These are phyloP conservation scores for Cyanoderma ruficeps DNA, from an alignment of 2,113 vertebrate species.

Conservation along the genomic window DNA sequence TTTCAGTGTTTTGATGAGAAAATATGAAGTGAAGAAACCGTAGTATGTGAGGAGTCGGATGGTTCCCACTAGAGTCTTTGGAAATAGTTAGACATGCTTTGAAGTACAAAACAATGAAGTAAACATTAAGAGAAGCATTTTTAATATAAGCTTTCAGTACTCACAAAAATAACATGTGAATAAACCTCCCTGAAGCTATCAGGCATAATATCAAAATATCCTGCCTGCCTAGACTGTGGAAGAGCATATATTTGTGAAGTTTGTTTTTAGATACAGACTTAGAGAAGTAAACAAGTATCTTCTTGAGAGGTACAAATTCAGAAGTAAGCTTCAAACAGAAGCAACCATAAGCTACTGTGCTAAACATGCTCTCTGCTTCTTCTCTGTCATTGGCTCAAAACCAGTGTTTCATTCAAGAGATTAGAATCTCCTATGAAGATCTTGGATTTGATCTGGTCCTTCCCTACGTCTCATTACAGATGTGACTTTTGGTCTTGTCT, in stretches of 20 bases:
- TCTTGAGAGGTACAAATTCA: neutral
- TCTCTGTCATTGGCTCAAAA: neutral
- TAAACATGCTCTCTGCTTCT: neutral
- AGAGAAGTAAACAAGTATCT: neutral
- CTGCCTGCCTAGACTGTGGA: neutral
- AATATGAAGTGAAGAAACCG: neutral
- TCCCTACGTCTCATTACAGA: neutral
- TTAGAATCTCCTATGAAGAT: neutral
- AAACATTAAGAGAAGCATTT: neutral
- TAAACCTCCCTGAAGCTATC: constrained; percentile 25
- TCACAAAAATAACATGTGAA: neutral
- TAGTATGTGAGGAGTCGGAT: neutral
- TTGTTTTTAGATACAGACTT: neutral
- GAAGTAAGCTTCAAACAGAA: neutral
- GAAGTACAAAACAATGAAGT: constrained; percentile 23
- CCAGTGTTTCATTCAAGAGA: neutral
- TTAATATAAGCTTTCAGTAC: neutral
- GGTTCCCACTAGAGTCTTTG: neutral
- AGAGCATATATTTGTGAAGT: neutral
- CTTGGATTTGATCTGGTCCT: neutral
- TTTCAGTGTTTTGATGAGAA: neutral
- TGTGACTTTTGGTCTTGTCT: neutral
- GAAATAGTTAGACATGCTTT: constrained; percentile 19
- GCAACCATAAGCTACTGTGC: neutral
- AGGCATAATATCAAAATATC: neutral